Evolutionary conservation across 2,888 invertebrate genomes (phyloP), one percentile per base, ranked within the genome.

Genomic region (Pasiphila rectangulata): DNA sequence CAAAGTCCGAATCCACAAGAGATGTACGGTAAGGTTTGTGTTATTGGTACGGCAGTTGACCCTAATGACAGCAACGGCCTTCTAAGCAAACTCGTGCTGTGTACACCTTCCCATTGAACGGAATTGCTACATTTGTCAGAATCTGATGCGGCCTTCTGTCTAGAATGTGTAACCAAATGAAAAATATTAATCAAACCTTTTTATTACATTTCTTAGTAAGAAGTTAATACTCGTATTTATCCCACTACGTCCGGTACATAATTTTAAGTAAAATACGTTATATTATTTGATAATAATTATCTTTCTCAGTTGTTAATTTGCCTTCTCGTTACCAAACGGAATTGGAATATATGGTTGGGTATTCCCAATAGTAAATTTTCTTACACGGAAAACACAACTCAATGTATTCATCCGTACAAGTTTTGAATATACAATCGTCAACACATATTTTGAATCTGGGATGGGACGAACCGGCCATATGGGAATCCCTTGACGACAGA

Each of bases 21-120:
- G n/a, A n/a, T n/a, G n/a, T n/a, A n/a, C n/a, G 13, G 29, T 16
- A 29, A 13, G 16, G 30, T 12, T 15, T 27, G 39, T 44, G 34
- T 67, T 71, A 47, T 43, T 45, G 64, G 66, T 64, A 39, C 35
- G 71, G 69, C 63, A 69, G 74, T 77, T 82, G 81, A 83, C 81
- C 82, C 76, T 79, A 83, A 85, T 84, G 77, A 79, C 75, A 72
- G 56, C 61, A 63, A 51, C 66, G 80, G 63, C 83, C 83, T 83
- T 77, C 75, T 68, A 61, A 44, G 46, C 53, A 30, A 58, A 47
- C 35, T 41, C 44, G 32, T 13, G 40, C 47, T 54, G 54, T 51
- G 51, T 57, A 56, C 46, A 50, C 48, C 43, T 43, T 46, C 42
- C 34, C 43, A 44, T 44, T 39, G 35, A 44, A 40, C 44, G 39